A percentile compares a stretch with the other conserved stretches of the same genome.
phyloP scores from a whole-genome alignment of 2,888 invertebrate species.

The Xanthostigma xanthostigma region DNA sequence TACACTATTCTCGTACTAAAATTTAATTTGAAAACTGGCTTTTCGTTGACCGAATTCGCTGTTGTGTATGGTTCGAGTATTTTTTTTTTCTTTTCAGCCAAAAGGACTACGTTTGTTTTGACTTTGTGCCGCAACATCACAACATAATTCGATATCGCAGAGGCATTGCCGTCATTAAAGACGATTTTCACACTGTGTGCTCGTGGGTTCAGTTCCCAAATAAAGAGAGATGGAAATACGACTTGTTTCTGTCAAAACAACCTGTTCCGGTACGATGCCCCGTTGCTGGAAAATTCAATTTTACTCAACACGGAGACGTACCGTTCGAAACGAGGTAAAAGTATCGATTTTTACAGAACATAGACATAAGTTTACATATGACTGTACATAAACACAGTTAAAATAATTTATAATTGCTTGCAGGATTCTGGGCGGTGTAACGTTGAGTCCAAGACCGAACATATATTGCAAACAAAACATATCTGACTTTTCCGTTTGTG shows the following conservation, averaged over 20 bases:
- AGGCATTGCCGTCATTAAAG: conserved; percentile 77
- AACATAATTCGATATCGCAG: conserved; percentile 84
- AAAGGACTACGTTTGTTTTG: conserved; percentile 94
- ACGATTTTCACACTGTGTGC: conserved; percentile 83
- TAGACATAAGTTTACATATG: no score
- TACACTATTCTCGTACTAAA: background rate
- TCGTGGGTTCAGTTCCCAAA: conserved; percentile 89
- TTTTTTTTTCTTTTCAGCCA: conserved; percentile 44
- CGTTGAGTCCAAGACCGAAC: conserved; percentile 82
- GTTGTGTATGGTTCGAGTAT: background rate
- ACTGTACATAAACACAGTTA: no score
- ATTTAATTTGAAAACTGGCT: background rate
- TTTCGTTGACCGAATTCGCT: background rate
- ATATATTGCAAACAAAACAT: conserved; percentile 85
- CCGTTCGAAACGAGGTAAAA: conserved; percentile 59
- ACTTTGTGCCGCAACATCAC: conserved; percentile 90
- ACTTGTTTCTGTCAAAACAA: conserved; percentile 69
- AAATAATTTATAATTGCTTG: conserved; percentile 2
- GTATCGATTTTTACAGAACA: background rate
- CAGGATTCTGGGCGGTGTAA: conserved; percentile 88
- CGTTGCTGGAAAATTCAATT: conserved; percentile 91
- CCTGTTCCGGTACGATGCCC: conserved; percentile 90
- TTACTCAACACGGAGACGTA: conserved; percentile 81
- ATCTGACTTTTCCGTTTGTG: conserved; percentile 92
- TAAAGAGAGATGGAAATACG: conserved; percentile 73